Percentiles rank a stretch among this genome's conserved stretches.
Evolutionary conservation across 2,113 vertebrate species (phyloP).

Genomic region (Embiotoca jacksoni): DNA sequence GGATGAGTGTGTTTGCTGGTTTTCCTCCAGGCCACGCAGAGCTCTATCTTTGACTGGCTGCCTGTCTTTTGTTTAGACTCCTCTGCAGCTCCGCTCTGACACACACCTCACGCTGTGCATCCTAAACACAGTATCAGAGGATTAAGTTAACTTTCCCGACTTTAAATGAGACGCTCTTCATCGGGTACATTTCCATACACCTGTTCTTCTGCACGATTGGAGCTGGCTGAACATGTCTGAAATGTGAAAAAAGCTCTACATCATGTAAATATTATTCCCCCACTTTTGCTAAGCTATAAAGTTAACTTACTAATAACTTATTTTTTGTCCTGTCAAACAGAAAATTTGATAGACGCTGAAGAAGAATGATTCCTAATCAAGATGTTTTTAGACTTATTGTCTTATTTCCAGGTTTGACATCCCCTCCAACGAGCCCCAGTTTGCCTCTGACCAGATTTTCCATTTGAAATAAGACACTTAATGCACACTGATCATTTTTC

Average conservation of each 20-base stretch:
- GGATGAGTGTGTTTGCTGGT: slow-evolving; percentile 60
- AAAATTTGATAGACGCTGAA: background rate
- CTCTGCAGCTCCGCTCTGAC: slow-evolving; percentile 59
- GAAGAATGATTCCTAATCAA: background rate
- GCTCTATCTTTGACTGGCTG: slow-evolving; percentile 69
- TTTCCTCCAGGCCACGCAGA: slow-evolving; percentile 71
- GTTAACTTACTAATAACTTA: background rate
- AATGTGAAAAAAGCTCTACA: background rate
- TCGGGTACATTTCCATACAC: slow-evolving; percentile 37
- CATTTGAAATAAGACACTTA: too few relatives aligned
- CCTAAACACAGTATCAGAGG: slow-evolving; percentile 71
- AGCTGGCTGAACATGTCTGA: slow-evolving; percentile 2
- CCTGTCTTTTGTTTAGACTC: slow-evolving; percentile 71
- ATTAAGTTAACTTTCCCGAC: slow-evolving; percentile 67
- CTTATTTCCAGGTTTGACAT: too few relatives aligned
- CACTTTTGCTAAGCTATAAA: too few relatives aligned
- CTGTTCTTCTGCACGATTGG: slow-evolving; percentile 26
- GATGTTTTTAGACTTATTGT: background rate
- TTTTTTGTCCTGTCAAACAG: background rate
- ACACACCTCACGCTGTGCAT: slow-evolving; percentile 72
- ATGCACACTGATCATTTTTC: too few relatives aligned
- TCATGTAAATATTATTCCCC: too few relatives aligned
- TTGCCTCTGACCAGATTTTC: too few relatives aligned
- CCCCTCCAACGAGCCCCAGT: background rate
- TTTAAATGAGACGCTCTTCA: slow-evolving; percentile 58